Conservation (phyloP, 2,888 invertebrate genomes). For the Xestia sexstrigata region DNA sequence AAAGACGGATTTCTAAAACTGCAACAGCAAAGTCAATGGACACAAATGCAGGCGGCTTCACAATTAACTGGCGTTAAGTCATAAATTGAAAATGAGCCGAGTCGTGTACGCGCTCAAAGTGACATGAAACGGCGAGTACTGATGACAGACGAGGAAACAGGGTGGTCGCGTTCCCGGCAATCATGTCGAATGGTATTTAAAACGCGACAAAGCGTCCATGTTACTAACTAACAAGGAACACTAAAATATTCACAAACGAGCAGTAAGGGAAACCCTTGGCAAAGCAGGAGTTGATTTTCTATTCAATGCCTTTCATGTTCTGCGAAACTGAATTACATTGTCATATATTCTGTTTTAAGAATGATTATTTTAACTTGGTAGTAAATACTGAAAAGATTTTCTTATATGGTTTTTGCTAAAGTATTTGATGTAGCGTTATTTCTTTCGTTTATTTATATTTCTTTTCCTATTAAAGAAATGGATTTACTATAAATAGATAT, state of each 20-base stretch:
- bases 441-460: neutral
- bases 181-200: constrained; percentile 65
- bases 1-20: constrained; percentile 52
- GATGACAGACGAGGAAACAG: constrained; percentile 72
- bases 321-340: constrained; percentile 3
- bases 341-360: neutral
- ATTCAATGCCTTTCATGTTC: constrained; percentile 40
- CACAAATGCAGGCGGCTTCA: constrained; percentile 53
- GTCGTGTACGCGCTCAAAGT: constrained; percentile 65
- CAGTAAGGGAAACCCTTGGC: constrained; percentile 33
- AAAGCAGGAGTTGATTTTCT: constrained; percentile 44
- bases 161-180: constrained; percentile 68
- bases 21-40: constrained; percentile 51
- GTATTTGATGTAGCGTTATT: neutral
- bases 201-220: constrained; percentile 65
- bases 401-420: neutral
- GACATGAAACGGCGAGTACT: constrained; percentile 66
- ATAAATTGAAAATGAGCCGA: constrained; percentile 72
- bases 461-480: neutral
- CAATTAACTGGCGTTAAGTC: constrained; percentile 70
- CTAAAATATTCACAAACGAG: constrained; percentile 72
- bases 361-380: neutral
- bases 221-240: constrained; percentile 56
- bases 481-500: constrained; percentile 1
- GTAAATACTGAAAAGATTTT: neutral